Evolutionary conservation across 2,888 invertebrate genomes (phyloP).

Genomic region (Mesorhabditis belari): DNA sequence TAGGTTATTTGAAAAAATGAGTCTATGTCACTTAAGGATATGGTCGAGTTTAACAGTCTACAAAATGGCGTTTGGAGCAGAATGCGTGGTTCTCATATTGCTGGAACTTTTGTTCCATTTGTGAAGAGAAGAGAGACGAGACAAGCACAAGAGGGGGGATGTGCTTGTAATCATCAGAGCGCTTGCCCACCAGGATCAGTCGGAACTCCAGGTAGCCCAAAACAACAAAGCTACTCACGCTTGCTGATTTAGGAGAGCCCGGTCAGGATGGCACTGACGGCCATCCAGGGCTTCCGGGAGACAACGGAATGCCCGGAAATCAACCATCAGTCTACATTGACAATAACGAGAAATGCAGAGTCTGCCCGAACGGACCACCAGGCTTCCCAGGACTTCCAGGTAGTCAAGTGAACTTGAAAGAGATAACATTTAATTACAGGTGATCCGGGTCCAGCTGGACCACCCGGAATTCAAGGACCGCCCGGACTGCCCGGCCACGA

Average conservation of each 20-base stretch:
- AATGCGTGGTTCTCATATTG: not conserved
- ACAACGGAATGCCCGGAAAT: constrained; percentile 32
- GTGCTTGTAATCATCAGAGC: constrained; percentile 22
- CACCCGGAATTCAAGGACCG: constrained; percentile 24
- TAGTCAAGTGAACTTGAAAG: not conserved
- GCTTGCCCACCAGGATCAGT: constrained; percentile 26
- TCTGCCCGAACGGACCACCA: constrained; percentile 34
- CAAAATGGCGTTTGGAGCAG: not conserved
- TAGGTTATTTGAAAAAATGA: not conserved
- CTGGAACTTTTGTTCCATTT: not conserved
- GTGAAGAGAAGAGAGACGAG: not conserved
- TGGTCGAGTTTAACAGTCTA: not conserved
- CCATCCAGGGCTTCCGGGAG: constrained; percentile 20
- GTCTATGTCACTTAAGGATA: not conserved
- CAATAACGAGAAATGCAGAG: constrained; percentile 31
- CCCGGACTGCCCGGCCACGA: constrained; percentile 31
- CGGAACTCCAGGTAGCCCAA: constrained; percentile 18
- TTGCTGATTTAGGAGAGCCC: constrained; percentile 9
- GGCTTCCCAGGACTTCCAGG: constrained; percentile 29
- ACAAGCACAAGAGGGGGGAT: not conserved
- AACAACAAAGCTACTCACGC: no score
- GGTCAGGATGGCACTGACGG: constrained; percentile 29
- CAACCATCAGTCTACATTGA: constrained; percentile 35
- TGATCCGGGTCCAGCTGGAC: constrained; percentile 28
- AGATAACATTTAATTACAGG: constrained; percentile 4